Percentiles rank a stretch among this genome's conserved stretches.
These are phyloP conservation scores for Garrulus glandarius DNA, from an alignment of 2,797 vertebrate genomes.

Conservation along the genomic window DNA sequence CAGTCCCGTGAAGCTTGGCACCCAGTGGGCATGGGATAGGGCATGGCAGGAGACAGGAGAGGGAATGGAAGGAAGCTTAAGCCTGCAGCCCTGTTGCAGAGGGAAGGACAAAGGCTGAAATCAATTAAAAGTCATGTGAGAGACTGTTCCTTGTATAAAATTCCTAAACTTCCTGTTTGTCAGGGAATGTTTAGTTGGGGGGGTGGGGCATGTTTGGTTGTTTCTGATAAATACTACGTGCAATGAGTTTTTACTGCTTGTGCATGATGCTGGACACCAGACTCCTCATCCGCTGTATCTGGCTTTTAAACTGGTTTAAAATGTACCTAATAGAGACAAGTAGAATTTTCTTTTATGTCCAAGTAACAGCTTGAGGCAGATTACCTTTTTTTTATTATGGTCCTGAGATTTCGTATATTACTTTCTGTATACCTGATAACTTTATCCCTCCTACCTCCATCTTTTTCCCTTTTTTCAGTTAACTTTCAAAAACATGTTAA, in stretches of 20 bases:
- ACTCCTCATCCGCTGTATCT: not conserved
- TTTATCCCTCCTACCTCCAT: not conserved
- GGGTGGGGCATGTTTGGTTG: not conserved
- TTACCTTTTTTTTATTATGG: not conserved
- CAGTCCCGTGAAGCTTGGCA: accelerated
- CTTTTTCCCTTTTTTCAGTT: not conserved
- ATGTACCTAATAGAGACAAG: not conserved
- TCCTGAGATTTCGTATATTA: not conserved
- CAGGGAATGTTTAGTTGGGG: not conserved
- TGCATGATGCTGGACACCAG: not conserved
- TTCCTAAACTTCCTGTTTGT: constrained; percentile 31
- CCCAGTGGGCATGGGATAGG: accelerated
- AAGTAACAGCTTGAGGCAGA: not conserved
- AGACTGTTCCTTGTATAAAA: not conserved
- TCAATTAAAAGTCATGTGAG: not conserved
- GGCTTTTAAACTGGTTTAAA: not conserved
- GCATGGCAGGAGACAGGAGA: not conserved
- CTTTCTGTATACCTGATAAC: not conserved
- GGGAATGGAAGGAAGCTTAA: not conserved
- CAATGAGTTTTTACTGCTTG: not conserved
- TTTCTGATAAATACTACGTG: not conserved
- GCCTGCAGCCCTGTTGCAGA: not conserved
- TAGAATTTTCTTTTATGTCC: not conserved
- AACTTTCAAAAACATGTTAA: not conserved
- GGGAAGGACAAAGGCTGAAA: not conserved